phyloP scores from a whole-genome alignment of 2,888 invertebrate genomes.

The Eupeodes latifasciatus region DNA sequence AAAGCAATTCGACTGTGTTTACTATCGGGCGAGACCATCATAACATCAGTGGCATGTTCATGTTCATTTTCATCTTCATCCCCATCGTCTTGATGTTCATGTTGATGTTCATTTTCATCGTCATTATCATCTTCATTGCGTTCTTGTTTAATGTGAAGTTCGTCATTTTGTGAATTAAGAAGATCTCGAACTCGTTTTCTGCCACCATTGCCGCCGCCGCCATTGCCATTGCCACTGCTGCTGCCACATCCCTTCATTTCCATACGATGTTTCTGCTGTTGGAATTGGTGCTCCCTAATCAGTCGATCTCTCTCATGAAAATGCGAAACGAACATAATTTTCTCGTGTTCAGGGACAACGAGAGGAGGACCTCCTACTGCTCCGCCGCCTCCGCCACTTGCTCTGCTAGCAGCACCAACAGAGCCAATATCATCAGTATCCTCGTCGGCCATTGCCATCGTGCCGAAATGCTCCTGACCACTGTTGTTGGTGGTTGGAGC shows the following conservation, averaged over 20 bases:
- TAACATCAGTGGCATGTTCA: conserved; percentile 36
- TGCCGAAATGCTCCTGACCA: conserved; percentile 74
- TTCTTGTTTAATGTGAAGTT: conserved; percentile 62
- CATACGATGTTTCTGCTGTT: conserved; percentile 80
- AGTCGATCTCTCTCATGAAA: conserved; percentile 84
- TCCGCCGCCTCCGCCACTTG: not conserved
- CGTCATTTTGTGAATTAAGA: conserved; percentile 44
- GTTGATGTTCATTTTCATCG: conserved; percentile 64
- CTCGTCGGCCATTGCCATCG: conserved; percentile 68
- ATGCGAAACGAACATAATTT: conserved; percentile 83
- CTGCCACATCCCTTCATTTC: conserved; percentile 67
- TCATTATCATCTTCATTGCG: conserved; percentile 39
- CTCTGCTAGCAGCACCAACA: conserved; percentile 32
- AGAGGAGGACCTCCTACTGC: conserved; percentile 51
- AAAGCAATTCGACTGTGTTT: conserved; percentile 65
- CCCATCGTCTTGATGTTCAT: conserved; percentile 13
- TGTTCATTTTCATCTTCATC: conserved; percentile 59
- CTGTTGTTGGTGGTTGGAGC: conserved; percentile 72
- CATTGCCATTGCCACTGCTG: conserved; percentile 60
- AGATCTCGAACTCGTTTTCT: conserved; percentile 56
- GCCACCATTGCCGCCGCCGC: conserved; percentile 64
- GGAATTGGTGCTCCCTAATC: conserved; percentile 84
- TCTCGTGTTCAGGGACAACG: conserved; percentile 78
- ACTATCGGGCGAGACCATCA: conserved; percentile 63
- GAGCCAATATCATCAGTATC: conserved; percentile 46